Evolutionary conservation across 1,140 invertebrate genomes (phyloP), one percentile per base, ranked within the genome.

Genomic region (Hesperophylax magnus): DNA sequence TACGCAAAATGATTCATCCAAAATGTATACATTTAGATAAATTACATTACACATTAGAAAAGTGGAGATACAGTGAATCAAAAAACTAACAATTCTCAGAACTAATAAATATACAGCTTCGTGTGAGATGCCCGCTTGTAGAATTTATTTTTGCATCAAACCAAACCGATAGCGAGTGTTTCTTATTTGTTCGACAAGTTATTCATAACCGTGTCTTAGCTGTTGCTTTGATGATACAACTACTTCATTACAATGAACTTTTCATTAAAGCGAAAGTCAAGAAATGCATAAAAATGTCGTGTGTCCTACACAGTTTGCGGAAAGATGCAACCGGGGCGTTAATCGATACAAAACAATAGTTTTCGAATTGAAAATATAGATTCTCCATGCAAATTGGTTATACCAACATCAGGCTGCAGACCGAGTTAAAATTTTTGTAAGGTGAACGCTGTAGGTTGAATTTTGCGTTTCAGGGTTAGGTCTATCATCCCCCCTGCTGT

Each of bases 1-100:
- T 78, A n/a, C 20, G 60, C 63, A 67, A 65, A 78, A 78, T 78
- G 77, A 61, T 78, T 77, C 56, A 77, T 77, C 31, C 54, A n/a
- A 61, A 72, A 72, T 53, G 39, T 72, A 52, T 54, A 22, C 69
- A 0, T 52, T 72, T 72, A 72, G 52, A 72, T 72, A 54, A 72
- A 52, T 18, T 72, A 72, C 52, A 20, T 53, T 72, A 54, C 17
- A 67, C 69, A 27, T 72, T 72, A 72, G 52, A 72, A 53, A 72
- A 52, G 69, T 72, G 69, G 69, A 72, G 47, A 72, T n/a, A 72
- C n/a, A 53, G 69, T 72, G 52, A 72, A 54, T 72, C 18, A 18
- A 18, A 47, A 9, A 31, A 53, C 34, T 72, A 31, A 20, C 20
- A 52, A n/a, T 52, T 54, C 69, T 18, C 20, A 18, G n/a, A 72